Base-by-base conservation (phyloP, 2,797 vertebrate species). In the Myotis planiceps region DNA sequence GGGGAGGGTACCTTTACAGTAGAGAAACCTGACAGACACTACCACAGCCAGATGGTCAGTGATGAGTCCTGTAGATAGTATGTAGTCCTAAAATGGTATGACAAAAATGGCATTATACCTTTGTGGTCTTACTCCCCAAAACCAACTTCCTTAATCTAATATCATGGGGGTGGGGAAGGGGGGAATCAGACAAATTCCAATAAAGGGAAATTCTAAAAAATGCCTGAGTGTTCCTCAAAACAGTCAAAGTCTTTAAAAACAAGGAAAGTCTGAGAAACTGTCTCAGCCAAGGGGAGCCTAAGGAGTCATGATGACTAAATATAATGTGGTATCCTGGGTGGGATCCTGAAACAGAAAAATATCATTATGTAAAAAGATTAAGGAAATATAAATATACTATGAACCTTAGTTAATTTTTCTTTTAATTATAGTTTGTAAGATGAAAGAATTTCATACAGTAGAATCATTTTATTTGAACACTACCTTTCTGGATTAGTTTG, bases 331-430 rank as follows among this genome's bases (percentile, higher is more conserved):
- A 1, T 37, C 58, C 15, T 34, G 10, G 63, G 3, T 63, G 25
- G 72, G 18, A 9, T 63, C 13, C 51, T 69, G 18, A 72, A 49
- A 29, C 27, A 65, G 76, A 74, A 53, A 90, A 83, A 65, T 9
- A 19, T 37, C 37, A 45, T 37, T 23, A 63, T 5, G 19, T 69
- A 13, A 47, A 53, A 82, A 86, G 5, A 66, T 32, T 9, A 27
- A 88, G 58, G 79, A 94, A 88, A 76, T 78, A 60, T 94, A 60
- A 93, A 95, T 93, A 75, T 39, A 94, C 21, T 29, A 7, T 47
- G 39, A 23, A 42, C 32, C 34, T 58, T 1, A 39, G 93, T 97
- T 96, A 88, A 92, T 92, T 97, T 93, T 96, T 94, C 97, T 97
- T 49, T 45, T 6, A 16, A 63, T 63, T 63, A 53, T 84, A 92